Conservation (phyloP, 1,140 invertebrate species). For the Sarcophaga bullata region DNA sequence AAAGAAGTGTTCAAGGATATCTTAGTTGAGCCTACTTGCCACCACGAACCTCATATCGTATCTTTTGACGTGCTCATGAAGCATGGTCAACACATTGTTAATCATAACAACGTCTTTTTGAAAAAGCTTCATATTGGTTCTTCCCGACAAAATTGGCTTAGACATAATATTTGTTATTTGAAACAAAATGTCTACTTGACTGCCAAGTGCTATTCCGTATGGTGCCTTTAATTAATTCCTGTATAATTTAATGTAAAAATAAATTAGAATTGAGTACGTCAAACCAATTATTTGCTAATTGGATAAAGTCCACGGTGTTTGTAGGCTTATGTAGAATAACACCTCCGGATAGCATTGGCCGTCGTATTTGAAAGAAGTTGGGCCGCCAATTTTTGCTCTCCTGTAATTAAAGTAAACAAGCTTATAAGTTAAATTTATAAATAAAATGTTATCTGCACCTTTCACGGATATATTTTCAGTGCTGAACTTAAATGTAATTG, state of each 20-base stretch:
- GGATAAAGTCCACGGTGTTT: slow-evolving; percentile 14
- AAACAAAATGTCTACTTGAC: not conserved
- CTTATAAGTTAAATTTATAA: too few relatives aligned
- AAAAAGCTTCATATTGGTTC: not conserved
- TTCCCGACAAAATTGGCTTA: not conserved
- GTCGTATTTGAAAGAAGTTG: slow-evolving; percentile 27
- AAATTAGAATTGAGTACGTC: slow-evolving; percentile 22
- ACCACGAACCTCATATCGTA: too few relatives aligned
- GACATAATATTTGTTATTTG: not conserved
- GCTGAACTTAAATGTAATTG: too few relatives aligned
- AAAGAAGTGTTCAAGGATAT: slow-evolving; percentile 46
- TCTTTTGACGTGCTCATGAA: too few relatives aligned
- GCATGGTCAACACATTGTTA: too few relatives aligned
- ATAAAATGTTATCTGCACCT: not conserved
- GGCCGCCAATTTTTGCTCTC: not conserved
- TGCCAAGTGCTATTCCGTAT: not conserved
- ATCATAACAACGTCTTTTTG: not conserved
- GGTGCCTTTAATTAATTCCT: not conserved
- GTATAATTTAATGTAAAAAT: slow-evolving; percentile 9
- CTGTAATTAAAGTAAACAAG: not conserved
- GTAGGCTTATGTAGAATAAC: slow-evolving; percentile 9
- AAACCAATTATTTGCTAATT: slow-evolving; percentile 33
- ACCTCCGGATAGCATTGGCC: not conserved
- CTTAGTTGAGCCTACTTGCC: too few relatives aligned
- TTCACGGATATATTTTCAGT: not conserved